Evolutionary conservation across 2,113 vertebrate genomes (phyloP).

Genomic region (Protobothrops flavoviridis): DNA sequence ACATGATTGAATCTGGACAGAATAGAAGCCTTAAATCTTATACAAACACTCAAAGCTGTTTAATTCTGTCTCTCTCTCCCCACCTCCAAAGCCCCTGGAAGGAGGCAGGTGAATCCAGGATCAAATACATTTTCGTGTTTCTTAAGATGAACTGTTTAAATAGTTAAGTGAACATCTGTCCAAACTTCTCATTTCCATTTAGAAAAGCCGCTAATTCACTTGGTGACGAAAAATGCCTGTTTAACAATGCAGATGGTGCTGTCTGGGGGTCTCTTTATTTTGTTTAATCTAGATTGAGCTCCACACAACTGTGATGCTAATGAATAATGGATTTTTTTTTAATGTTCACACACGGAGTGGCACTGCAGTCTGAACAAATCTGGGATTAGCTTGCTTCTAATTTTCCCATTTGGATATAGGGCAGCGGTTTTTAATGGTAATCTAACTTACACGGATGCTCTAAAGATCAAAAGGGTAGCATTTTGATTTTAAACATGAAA

Average conservation of each 20-base stretch:
- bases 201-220: slow-evolving; percentile 57
- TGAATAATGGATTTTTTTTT: slow-evolving; percentile 75
- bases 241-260: slow-evolving; percentile 72
- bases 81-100: slow-evolving; percentile 54
- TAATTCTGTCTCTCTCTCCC: slow-evolving; percentile 55
- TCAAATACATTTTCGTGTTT: slow-evolving; percentile 66
- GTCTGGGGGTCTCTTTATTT: slow-evolving; percentile 73
- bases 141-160: slow-evolving; percentile 70
- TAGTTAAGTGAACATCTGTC: slow-evolving; percentile 66
- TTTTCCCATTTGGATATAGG: slow-evolving; percentile 45
- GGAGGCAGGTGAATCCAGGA: slow-evolving; percentile 58
- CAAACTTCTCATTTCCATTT: slow-evolving; percentile 66
- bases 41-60: slow-evolving; percentile 67
- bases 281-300: slow-evolving; percentile 74
- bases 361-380: slow-evolving; percentile 67
- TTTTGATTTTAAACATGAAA: slow-evolving; percentile 23
- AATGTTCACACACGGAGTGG: slow-evolving; percentile 60
- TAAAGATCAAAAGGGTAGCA: slow-evolving; percentile 25
- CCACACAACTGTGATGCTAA: slow-evolving; percentile 70
- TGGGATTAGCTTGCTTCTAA: slow-evolving; percentile 68
- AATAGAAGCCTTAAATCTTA: slow-evolving; percentile 67
- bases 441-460: slow-evolving; percentile 41
- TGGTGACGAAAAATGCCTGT: slow-evolving; percentile 63
- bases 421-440: slow-evolving; percentile 31
- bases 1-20: slow-evolving; percentile 59